Conservation (phyloP, 2,888 invertebrate genomes). For the Odontocolon sp. region DNA sequence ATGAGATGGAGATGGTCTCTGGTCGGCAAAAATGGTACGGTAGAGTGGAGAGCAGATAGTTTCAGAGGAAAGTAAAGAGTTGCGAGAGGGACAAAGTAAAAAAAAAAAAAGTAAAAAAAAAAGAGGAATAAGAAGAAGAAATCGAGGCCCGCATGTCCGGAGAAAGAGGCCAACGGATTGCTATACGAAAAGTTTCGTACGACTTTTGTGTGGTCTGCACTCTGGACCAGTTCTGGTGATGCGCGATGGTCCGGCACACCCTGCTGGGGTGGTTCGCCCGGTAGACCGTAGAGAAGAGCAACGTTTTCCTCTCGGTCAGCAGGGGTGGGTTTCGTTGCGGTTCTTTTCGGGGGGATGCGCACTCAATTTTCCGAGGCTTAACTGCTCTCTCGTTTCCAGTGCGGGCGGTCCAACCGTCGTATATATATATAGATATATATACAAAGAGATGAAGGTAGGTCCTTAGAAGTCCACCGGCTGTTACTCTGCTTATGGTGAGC, state of each 20-base stretch:
- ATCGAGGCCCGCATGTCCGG: constrained; percentile 27
- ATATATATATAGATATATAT: too few species aligned
- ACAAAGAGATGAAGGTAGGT: constrained; percentile 57
- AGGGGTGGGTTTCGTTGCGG: constrained; percentile 49
- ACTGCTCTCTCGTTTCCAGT: constrained; percentile 62
- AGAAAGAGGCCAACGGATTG: constrained; percentile 52
- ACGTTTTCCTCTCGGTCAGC: constrained; percentile 43
- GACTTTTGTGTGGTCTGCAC: constrained; percentile 58
- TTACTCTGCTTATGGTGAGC: constrained; percentile 24
- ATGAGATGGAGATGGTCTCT: constrained; percentile 52
- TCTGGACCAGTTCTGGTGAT: background rate
- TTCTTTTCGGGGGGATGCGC: constrained; percentile 67
- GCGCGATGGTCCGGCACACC: constrained; percentile 41
- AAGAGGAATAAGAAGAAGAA: constrained; percentile 35
- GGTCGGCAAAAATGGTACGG: constrained; percentile 36
- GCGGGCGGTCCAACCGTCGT: constrained; percentile 42
- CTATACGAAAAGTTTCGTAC: constrained; percentile 60
- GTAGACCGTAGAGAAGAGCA: constrained; percentile 25
- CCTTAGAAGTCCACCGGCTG: constrained; percentile 51
- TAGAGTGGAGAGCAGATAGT: constrained; percentile 58
- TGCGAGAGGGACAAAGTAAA: constrained; percentile 19
- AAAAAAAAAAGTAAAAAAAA: constrained; percentile 19
- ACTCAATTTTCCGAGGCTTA: constrained; percentile 79
- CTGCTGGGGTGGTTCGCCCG: constrained; percentile 25
- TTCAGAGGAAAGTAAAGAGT: constrained; percentile 49